Evolutionary conservation across 1,140 invertebrate genomes (phyloP).

Genomic region (Bradysia coprophila): DNA sequence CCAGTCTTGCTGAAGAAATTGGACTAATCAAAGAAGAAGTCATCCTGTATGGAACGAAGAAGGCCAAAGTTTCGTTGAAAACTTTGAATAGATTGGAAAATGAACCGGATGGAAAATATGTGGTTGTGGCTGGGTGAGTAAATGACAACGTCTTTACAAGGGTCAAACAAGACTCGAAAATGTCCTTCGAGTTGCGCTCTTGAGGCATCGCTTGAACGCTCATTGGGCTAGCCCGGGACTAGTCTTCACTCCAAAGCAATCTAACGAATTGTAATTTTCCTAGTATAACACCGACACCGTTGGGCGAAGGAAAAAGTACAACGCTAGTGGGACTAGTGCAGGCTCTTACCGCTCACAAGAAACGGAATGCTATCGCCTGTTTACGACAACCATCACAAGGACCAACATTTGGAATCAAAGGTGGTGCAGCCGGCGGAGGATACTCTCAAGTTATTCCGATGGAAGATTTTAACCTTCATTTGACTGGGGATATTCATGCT

Average conservation of each 20-base stretch:
- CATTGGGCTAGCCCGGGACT: no score
- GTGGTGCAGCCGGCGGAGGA: constrained; percentile 87
- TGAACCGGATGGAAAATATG: constrained; percentile 69
- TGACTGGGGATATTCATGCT: constrained; percentile 99
- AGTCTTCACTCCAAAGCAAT: no score
- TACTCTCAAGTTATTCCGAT: constrained; percentile 94
- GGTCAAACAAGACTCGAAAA: no score
- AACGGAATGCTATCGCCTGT: constrained; percentile 82
- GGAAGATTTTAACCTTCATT: constrained; percentile 98
- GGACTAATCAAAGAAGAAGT: constrained; percentile 66
- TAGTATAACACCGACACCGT: constrained; percentile 88
- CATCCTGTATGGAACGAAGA: constrained; percentile 81
- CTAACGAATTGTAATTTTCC: no score
- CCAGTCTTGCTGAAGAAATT: constrained; percentile 61
- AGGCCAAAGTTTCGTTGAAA: constrained; percentile 83
- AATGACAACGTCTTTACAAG: no score
- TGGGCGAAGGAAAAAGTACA: constrained; percentile 96
- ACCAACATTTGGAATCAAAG: constrained; percentile 97
- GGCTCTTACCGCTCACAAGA: constrained; percentile 68
- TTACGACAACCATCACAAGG: constrained; percentile 97
- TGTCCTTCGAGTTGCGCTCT: no score
- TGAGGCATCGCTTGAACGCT: no score
- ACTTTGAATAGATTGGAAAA: constrained; percentile 57
- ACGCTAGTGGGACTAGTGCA: constrained; percentile 88
- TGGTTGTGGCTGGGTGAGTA: constrained; percentile 81